Percentiles rank a stretch among this genome's conserved stretches.
These are phyloP conservation scores for Arrhamphus sclerolepis DNA, from an alignment of 2,797 vertebrate genomes.

Conservation along the genomic window DNA sequence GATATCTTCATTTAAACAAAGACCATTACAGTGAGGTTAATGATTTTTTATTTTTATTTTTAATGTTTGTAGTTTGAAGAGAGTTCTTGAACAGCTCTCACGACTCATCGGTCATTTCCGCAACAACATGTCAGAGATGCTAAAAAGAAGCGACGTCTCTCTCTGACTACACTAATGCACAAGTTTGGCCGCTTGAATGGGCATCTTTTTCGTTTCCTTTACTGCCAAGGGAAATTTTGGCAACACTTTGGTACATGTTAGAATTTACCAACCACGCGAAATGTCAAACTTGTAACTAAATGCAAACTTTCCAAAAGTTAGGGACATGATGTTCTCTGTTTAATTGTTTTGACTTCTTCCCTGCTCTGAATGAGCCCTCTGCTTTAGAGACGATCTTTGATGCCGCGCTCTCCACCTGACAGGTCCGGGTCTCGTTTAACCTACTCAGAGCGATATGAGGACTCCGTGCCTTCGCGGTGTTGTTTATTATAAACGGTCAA, in stretches of 20 bases:
- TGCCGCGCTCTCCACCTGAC: constrained; percentile 10
- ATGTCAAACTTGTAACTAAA: no score
- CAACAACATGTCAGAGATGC: neutral
- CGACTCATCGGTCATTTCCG: constrained; percentile 9
- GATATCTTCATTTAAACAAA: no score
- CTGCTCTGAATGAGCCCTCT: neutral
- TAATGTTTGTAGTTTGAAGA: neutral
- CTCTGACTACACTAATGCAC: neutral
- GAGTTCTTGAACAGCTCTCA: neutral
- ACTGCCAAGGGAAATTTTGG: no score
- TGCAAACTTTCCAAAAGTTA: no score
- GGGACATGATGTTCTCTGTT: no score
- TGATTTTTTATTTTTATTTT: neutral
- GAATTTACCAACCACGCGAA: no score
- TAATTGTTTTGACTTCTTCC: no score
- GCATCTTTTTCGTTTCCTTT: no score
- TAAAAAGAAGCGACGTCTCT: neutral
- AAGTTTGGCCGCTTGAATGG: no score
- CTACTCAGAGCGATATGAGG: neutral
- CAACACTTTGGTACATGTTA: no score
- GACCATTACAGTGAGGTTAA: neutral
- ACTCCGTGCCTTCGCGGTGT: neutral
- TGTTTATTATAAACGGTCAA: neutral
- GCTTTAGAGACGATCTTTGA: constrained; percentile 38
- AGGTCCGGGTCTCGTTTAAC: neutral